Conservation (phyloP, 2,888 invertebrate genomes). For the Pegoplata infirma region DNA sequence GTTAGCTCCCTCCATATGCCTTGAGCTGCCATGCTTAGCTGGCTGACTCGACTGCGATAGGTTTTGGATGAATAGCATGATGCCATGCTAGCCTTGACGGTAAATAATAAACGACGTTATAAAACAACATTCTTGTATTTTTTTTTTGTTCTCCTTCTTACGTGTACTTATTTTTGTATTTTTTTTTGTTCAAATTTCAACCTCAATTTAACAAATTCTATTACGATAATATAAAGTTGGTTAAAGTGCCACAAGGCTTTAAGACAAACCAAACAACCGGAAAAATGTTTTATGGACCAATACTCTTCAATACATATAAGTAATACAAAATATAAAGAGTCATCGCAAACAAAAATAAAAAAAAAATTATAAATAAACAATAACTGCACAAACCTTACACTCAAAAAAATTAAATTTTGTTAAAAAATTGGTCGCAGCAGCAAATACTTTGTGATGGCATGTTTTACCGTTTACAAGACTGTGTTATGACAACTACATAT, state of each 20-base stretch:
- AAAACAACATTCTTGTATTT: slow-evolving; percentile 48
- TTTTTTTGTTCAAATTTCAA: slow-evolving; percentile 68
- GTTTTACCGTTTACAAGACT: too few species aligned
- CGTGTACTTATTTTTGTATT: slow-evolving; percentile 13
- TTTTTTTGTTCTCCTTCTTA: slow-evolving; percentile 1
- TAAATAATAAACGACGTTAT: slow-evolving; percentile 59
- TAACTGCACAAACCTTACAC: slow-evolving; percentile 61
- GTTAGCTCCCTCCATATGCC: neutral
- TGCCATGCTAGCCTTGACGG: slow-evolving; percentile 51
- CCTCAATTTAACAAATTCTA: slow-evolving; percentile 77
- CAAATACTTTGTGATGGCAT: too few species aligned
- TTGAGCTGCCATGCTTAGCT: neutral
- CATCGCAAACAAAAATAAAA: slow-evolving; percentile 9
- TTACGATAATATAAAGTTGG: slow-evolving; percentile 70
- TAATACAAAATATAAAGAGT: slow-evolving; percentile 10
- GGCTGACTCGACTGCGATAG: neutral
- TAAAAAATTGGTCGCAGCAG: too few species aligned
- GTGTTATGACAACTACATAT: too few species aligned
- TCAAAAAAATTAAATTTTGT: neutral
- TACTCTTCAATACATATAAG: slow-evolving; percentile 66
- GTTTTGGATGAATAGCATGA: slow-evolving; percentile 44
- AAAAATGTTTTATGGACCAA: slow-evolving; percentile 64
- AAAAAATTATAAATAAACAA: slow-evolving; percentile 40
- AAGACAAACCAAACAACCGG: slow-evolving; percentile 51
- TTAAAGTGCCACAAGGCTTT: slow-evolving; percentile 52